Base-by-base conservation (phyloP, 2,797 vertebrate genomes). In the Heliangelus exortis region DNA sequence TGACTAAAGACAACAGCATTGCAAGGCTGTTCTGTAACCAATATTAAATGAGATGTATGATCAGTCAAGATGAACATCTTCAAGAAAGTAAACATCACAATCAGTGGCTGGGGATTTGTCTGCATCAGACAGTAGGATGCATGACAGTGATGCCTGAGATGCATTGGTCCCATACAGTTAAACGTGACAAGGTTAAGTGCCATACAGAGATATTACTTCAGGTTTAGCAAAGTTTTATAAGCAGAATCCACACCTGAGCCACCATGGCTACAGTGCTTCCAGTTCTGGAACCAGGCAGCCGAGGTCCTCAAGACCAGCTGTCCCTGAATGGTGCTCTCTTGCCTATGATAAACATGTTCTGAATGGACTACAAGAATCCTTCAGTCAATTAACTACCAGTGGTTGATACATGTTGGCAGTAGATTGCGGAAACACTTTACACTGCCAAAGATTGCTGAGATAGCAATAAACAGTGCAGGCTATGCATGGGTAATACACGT, bases 371-470 rank as follows among this genome's bases (percentile, higher is more conserved):
- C 28, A 41, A 51, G 57, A 93, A 76, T 63, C 75, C 53, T 81
- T 65, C 45, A 45, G 21, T 84, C 92, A 65, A 87, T 87, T 85
- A 93, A 92, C 63, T 92, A 25, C 22, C 36, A 50, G 74, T 61
- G 25, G 50, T 63, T 94, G 72, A 80, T 84, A 55, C 0, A 0
- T 74, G 71, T 75, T 93, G 81, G 65, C 87, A 89, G 7, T 25
- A 23, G 76, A 28, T 41, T 72, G 65, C 50, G 92, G 88, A 80
- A 94, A 83, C 57, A 74, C 48, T 10, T 69, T 73, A 29, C 0
- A 0, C 82, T 93, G 92, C 82, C 73, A 75, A 48, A 86, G 87
- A 89, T 86, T 62, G 54, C 57, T 48, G 79, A 91, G 76, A 93
- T 91, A 87, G 67, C 57, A 85, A 39, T 51, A 62, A 95, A 71